phyloP scores from a whole-genome alignment of 2,113 vertebrate species.

The Oriolus oriolus region DNA sequence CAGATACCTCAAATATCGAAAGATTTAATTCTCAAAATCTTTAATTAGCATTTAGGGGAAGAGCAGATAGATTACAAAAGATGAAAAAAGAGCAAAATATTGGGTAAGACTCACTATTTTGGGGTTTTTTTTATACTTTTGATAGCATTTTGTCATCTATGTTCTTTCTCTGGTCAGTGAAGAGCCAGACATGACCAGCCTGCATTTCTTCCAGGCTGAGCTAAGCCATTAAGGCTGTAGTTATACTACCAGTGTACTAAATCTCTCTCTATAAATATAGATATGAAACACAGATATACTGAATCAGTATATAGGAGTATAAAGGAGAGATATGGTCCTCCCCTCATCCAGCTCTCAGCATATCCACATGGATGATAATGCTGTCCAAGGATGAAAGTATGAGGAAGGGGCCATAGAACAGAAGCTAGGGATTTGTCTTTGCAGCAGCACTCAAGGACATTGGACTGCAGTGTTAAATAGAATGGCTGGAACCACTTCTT shows the following conservation, averaged over 20 bases:
- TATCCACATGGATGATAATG: not conserved
- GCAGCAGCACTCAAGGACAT: not conserved
- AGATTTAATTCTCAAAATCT: not conserved
- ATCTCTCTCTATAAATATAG: not conserved
- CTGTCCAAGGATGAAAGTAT: not conserved
- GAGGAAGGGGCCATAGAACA: not conserved
- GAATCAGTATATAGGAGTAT: not conserved
- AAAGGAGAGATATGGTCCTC: not conserved
- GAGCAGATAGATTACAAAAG: not conserved
- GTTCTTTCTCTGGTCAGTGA: not conserved
- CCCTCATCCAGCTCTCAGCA: not conserved
- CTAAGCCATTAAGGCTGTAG: not conserved
- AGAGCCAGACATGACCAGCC: not conserved
- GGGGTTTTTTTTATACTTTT: not conserved
- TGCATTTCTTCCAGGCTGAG: not conserved
- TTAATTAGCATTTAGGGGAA: not conserved
- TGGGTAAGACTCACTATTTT: not conserved
- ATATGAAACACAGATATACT: not conserved
- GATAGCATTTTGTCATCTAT: not conserved
- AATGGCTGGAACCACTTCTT: not conserved
- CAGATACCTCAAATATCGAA: not conserved
- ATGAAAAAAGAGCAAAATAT: not conserved
- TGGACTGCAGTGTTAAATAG: not conserved
- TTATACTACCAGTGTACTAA: not conserved
- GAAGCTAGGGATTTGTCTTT: not conserved